These are phyloP conservation scores for Sinonovacula constricta DNA, from an alignment of 1,140 invertebrate genomes.

Conservation along the genomic window DNA sequence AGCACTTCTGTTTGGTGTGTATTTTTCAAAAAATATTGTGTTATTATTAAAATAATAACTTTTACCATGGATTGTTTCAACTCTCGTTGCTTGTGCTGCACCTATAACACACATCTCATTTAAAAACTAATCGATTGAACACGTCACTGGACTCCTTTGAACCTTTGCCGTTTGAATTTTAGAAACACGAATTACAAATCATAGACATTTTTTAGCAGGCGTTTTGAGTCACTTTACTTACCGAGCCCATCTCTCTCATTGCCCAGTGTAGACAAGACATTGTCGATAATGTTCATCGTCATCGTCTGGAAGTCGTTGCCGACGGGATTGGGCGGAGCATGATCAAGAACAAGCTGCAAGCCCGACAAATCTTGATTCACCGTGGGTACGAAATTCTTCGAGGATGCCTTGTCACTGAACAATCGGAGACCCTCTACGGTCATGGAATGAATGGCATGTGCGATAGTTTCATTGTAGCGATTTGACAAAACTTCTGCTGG, in stretches of 20 bases:
- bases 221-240: no score
- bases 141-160: no score
- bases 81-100: no score
- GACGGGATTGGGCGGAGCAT: constrained; percentile 58
- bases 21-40: no score
- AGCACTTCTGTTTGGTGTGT: no score
- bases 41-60: no score
- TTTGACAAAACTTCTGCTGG: constrained; percentile 50
- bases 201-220: no score
- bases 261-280: constrained; percentile 63
- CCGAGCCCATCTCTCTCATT: constrained; percentile 65
- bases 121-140: no score
- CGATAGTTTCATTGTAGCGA: constrained; percentile 69
- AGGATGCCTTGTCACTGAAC: constrained; percentile 60
- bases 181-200: no score
- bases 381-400: constrained; percentile 63
- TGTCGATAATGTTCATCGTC: constrained; percentile 68
- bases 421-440: constrained; percentile 64
- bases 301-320: constrained; percentile 57
- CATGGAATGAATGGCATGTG: constrained; percentile 71
- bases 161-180: no score
- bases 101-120: no score
- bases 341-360: constrained; percentile 55
- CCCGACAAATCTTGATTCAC: constrained; percentile 65
- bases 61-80: no score